Base-by-base conservation (phyloP, 2,888 invertebrate species). In the Hydrotaea diabolus region DNA sequence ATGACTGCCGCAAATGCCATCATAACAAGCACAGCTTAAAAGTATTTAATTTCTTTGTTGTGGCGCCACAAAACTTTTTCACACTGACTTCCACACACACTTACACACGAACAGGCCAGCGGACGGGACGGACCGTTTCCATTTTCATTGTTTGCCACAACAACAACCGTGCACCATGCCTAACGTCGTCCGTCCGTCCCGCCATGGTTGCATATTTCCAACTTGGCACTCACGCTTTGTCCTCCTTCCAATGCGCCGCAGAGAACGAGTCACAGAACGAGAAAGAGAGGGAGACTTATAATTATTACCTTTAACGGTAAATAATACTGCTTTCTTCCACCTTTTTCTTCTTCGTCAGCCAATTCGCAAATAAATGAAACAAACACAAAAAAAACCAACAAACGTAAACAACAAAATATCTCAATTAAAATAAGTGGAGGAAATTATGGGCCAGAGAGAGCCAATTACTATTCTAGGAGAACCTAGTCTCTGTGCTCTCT, bases 231-330 rank as follows among this genome's bases (percentile, higher is more conserved):
- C 66, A 66, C 43, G 23, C 69, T 69, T 23, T 43, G 43, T 43
- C 31, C 31, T 4, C 31, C 19, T 23, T 21, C n/a, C 19, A 66
- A 0, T n/a, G 11, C 21, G 7, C 43, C 39, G 7, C 31, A 43
- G 39, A 43, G 66, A 17, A 19, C 39, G 43, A 64, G 17, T 17
- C 8, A 19, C 1, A 43, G 13, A 66, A 21, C 2, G 43, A 66
- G 59, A 21, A 46, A 69, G 69, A 23, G 21, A 66, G 43, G 15
- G 36, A 69, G 69, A 46, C 13, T 11, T 39, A 77, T 85, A 85
- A 85, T 85, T 82, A 82, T 81, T 75, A 77, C 77, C 80, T 82
- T 73, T 77, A 79, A 69, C 76, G 74, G 77, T 64, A 82, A 74
- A 77, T 85, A 77, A 77, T 77, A 57, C 36, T 4, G 39, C 46